Percentiles rank a stretch among this genome's conserved stretches.
Evolutionary conservation across 2,888 invertebrate genomes (phyloP).

Genomic region (Chymomyza procnemis): DNA sequence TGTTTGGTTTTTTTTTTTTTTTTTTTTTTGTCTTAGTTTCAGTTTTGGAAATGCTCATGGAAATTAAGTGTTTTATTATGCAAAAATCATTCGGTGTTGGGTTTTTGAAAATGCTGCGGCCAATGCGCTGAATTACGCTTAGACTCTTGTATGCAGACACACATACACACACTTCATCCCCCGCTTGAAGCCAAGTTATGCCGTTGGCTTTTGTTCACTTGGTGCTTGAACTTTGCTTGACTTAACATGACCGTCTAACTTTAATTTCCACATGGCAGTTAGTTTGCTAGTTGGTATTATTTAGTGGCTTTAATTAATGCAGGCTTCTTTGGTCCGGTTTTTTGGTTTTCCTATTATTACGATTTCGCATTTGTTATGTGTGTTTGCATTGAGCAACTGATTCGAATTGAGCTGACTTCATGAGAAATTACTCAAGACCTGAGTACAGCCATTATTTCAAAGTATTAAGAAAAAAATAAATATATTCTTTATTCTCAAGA

Average conservation of each 20-base stretch:
- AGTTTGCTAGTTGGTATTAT: constrained; percentile 53
- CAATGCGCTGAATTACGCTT: constrained; percentile 42
- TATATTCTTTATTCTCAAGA: too few relatives aligned
- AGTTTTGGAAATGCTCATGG: constrained; percentile 66
- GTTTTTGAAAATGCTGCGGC: constrained; percentile 33
- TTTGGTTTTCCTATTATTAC: neutral
- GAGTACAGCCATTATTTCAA: too few relatives aligned
- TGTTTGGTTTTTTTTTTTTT: neutral
- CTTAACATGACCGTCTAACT: constrained; percentile 18
- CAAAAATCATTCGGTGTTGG: constrained; percentile 59
- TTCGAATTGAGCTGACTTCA: constrained; percentile 51
- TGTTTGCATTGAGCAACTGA: constrained; percentile 44
- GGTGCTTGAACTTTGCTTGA: constrained; percentile 52
- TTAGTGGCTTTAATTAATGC: constrained; percentile 64
- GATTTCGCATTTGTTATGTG: constrained; percentile 2
- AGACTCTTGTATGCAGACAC: constrained; percentile 25
- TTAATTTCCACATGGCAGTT: constrained; percentile 37
- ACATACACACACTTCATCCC: neutral
- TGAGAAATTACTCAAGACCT: constrained; percentile 37
- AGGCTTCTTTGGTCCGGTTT: constrained; percentile 17
- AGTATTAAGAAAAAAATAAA: too few relatives aligned
- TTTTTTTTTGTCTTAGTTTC: too few relatives aligned
- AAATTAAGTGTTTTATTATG: constrained; percentile 77
- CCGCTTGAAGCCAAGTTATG: constrained; percentile 37
- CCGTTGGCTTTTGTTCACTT: constrained; percentile 44